Percentiles rank a stretch among this genome's conserved stretches.
Conservation (phyloP, 2,888 invertebrate species). For the Cerastoderma edule region DNA sequence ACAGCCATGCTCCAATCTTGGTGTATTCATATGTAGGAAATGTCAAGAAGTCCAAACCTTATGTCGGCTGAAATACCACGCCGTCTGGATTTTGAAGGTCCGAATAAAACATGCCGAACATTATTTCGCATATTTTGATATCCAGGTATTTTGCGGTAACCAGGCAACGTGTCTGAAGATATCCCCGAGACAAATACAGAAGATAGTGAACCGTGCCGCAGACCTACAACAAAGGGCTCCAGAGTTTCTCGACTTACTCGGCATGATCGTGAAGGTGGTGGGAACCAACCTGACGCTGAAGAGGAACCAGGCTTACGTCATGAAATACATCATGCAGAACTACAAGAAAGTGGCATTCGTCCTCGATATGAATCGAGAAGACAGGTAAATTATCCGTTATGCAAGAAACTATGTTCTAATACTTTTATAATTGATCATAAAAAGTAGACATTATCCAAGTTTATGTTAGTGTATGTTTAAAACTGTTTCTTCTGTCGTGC, state of each 20-base stretch:
- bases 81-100: too few species aligned
- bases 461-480: too few species aligned
- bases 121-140: not conserved
- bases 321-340: slow-evolving; percentile 84
- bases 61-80: too few species aligned
- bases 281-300: slow-evolving; percentile 82
- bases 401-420: too few species aligned
- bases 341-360: slow-evolving; percentile 81
- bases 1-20: too few species aligned
- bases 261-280: slow-evolving; percentile 81
- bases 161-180: slow-evolving; percentile 82
- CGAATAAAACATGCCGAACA: not conserved
- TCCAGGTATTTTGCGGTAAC: slow-evolving; percentile 82
- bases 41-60: too few species aligned
- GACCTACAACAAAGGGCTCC: slow-evolving; percentile 81
- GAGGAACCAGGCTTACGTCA: slow-evolving; percentile 83
- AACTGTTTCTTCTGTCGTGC: too few species aligned
- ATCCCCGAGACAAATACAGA: slow-evolving; percentile 81
- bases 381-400: too few species aligned
- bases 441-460: too few species aligned
- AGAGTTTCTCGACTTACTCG: slow-evolving; percentile 81
- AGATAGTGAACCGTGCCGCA: slow-evolving; percentile 80
- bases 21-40: too few species aligned
- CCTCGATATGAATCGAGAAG: slow-evolving; percentile 78
- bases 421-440: too few species aligned